Evolutionary conservation across 2,113 vertebrate species (phyloP).

Genomic region (Puffinus mauretanicus): DNA sequence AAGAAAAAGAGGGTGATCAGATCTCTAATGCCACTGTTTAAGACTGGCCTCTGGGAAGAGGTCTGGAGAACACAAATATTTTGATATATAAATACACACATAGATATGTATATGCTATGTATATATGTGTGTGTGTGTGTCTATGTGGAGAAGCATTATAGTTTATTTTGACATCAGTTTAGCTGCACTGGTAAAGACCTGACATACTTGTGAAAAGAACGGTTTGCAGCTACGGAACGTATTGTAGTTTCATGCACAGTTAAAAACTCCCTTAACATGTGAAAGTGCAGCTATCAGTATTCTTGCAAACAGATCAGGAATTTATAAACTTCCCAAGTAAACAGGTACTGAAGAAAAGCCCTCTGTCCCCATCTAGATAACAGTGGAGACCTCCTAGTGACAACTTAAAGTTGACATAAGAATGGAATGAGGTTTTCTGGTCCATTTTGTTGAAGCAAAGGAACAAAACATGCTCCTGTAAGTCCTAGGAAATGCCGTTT

Average conservation of each 20-base stretch:
- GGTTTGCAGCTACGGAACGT: neutral
- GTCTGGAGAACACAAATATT: neutral
- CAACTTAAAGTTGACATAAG: neutral
- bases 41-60: neutral
- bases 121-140: too few species aligned
- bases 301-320: neutral
- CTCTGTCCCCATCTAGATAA: neutral
- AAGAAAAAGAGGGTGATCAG: neutral
- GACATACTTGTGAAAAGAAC: neutral
- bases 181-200: neutral
- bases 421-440: neutral
- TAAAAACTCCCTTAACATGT: neutral
- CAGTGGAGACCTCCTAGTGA: neutral
- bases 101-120: fast-evolving
- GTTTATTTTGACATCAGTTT: neutral
- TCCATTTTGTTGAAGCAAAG: neutral
- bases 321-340: neutral
- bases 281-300: neutral
- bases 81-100: neutral
- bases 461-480: neutral
- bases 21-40: neutral
- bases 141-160: neutral
- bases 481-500: neutral
- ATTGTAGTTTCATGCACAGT: neutral
- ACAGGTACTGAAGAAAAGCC: neutral